Percentiles rank a stretch among this genome's conserved stretches.
These are phyloP conservation scores for Probaryconus sp. DNA, from an alignment of 1,140 invertebrate genomes.

Conservation along the genomic window DNA sequence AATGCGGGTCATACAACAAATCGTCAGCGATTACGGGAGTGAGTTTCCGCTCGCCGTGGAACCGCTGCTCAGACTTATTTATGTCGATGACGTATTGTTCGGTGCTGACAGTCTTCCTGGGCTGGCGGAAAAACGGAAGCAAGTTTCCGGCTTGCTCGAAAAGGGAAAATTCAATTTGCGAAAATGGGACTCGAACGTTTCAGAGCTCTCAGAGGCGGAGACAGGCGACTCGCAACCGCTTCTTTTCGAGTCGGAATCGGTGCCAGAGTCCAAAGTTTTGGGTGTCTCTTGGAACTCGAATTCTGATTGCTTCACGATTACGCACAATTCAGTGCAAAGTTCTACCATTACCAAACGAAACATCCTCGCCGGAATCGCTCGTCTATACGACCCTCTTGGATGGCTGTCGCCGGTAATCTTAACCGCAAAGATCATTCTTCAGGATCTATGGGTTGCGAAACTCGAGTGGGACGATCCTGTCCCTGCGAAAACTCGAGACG, in stretches of 20 bases:
- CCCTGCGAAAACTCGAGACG: slow-evolving; percentile 52
- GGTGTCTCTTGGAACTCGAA: neutral
- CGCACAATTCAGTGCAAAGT: no score
- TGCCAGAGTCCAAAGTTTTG: neutral
- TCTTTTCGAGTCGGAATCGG: neutral
- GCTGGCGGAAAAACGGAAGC: neutral
- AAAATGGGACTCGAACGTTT: neutral
- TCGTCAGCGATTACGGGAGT: neutral
- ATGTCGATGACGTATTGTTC: slow-evolving; percentile 18
- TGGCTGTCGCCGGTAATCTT: slow-evolving; percentile 71
- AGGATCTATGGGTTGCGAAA: slow-evolving; percentile 70
- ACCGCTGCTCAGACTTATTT: neutral
- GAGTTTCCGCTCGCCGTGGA: neutral
- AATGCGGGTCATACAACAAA: neutral
- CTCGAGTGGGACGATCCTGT: slow-evolving; percentile 70
- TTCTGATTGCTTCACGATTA: no score
- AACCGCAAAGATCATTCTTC: slow-evolving; percentile 75
- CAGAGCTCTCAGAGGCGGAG: neutral
- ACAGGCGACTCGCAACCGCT: neutral
- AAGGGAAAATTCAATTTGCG: neutral
- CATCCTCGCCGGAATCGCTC: slow-evolving; percentile 59
- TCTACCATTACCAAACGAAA: slow-evolving; percentile 34
- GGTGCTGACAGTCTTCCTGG: slow-evolving; percentile 2
- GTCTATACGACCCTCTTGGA: slow-evolving; percentile 72
- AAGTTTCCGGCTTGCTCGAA: neutral